phyloP scores from a whole-genome alignment of 2,797 vertebrate genomes.

The Picus viridis region DNA sequence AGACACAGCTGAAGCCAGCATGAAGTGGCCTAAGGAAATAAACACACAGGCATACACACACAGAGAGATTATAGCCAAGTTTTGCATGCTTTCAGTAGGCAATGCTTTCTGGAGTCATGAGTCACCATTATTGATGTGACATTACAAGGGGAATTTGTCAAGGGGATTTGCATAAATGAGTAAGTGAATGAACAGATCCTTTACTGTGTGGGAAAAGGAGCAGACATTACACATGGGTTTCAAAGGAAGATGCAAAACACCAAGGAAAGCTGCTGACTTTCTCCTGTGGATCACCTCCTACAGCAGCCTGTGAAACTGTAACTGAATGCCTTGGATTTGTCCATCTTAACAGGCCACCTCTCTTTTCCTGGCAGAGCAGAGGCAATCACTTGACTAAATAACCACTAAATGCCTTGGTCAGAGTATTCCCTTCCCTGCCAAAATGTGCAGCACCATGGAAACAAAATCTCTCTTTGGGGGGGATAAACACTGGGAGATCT shows the following conservation, averaged over 20 bases:
- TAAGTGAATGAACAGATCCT: conserved; percentile 63
- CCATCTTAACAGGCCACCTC: background rate
- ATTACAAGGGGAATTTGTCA: conserved; percentile 47
- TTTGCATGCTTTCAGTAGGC: conserved; percentile 9
- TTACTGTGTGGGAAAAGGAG: conserved; percentile 43
- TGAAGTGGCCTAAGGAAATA: conserved; percentile 19
- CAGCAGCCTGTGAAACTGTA: background rate
- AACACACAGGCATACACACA: background rate
- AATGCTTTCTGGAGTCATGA: conserved; percentile 53
- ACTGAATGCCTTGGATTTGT: background rate
- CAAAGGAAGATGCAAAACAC: conserved; percentile 34
- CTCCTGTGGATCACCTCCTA: background rate
- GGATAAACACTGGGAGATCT: conserved; percentile 17
- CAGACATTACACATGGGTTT: conserved; percentile 2
- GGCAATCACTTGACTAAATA: conserved; percentile 13
- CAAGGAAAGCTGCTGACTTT: background rate
- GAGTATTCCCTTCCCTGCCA: conserved; percentile 31
- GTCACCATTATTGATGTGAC: conserved; percentile 59
- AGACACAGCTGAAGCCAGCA: conserved; percentile 7
- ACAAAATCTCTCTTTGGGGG: background rate
- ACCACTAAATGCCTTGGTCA: background rate
- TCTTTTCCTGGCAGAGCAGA: background rate
- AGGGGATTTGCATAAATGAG: conserved; percentile 60
- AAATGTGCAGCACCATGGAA: conserved; percentile 37
- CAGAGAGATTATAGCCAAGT: background rate